These are phyloP conservation scores for Capreolus pygargus DNA, from an alignment of 2,113 vertebrate species.

Conservation along the genomic window DNA sequence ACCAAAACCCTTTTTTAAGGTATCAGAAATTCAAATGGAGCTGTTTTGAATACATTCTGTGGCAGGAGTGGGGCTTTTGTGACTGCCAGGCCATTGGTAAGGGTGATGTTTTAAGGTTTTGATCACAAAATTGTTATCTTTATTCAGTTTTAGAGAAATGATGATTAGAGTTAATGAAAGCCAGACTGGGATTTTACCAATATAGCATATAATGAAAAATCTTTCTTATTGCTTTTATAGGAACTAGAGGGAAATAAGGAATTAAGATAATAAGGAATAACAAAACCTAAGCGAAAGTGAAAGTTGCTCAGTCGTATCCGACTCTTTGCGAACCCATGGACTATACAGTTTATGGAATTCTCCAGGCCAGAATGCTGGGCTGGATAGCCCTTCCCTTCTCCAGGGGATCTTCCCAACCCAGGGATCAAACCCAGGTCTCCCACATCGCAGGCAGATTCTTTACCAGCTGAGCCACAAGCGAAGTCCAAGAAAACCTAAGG, in stretches of 20 bases:
- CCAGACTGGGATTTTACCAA: slow-evolving; percentile 11
- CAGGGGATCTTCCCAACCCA: neutral
- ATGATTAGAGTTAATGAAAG: neutral
- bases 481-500: neutral
- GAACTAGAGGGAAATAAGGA: neutral
- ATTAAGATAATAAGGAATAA: neutral
- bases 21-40: neutral
- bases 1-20: neutral
- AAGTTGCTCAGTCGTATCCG: neutral
- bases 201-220: neutral
- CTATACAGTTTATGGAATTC: neutral
- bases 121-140: neutral
- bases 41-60: neutral
- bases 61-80: neutral
- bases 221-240: neutral
- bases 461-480: neutral
- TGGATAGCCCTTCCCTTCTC: neutral
- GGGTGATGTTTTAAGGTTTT: neutral
- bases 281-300: neutral
- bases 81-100: neutral
- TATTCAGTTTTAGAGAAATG: slow-evolving; percentile 35
- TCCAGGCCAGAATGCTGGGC: neutral
- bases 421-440: neutral
- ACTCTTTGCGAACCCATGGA: neutral
- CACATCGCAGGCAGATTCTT: neutral